A percentile compares a stretch with the other conserved stretches of the same genome.
Conservation (phyloP, 2,113 vertebrate genomes). For the Dendropsophus ebraccatus region DNA sequence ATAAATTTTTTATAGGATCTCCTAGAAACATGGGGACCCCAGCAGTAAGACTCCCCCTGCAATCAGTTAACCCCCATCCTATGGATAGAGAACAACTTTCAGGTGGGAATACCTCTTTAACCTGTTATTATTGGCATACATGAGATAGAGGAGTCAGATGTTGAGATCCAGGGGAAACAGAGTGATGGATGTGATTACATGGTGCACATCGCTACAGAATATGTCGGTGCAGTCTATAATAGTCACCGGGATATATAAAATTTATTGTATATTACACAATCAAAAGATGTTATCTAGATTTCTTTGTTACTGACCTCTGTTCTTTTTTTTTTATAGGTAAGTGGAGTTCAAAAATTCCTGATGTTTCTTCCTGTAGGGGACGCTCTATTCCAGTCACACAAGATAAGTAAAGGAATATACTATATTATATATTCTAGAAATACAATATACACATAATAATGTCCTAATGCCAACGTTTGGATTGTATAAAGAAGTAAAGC, state of each 20-base stretch:
- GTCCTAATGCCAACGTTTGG: neutral
- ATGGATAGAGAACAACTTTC: too few relatives aligned
- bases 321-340: conserved; percentile 33
- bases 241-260: neutral
- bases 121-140: too few relatives aligned
- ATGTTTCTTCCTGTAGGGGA: neutral
- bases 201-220: neutral
- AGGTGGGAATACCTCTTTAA: too few relatives aligned
- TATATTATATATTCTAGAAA: neutral
- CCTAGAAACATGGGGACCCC: too few relatives aligned
- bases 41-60: too few relatives aligned
- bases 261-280: too few relatives aligned
- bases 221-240: neutral
- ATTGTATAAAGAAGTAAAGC: neutral
- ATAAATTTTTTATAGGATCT: too few relatives aligned
- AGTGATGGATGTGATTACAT: neutral
- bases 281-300: too few relatives aligned
- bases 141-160: too few relatives aligned
- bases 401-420: neutral
- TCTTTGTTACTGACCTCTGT: neutral
- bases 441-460: too few relatives aligned
- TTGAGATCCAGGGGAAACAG: too few relatives aligned
- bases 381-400: neutral
- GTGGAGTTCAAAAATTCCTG: neutral
- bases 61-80: too few relatives aligned